These are phyloP conservation scores for Polydrusus cervinus DNA, from an alignment of 2,888 invertebrate genomes.

Conservation along the genomic window DNA sequence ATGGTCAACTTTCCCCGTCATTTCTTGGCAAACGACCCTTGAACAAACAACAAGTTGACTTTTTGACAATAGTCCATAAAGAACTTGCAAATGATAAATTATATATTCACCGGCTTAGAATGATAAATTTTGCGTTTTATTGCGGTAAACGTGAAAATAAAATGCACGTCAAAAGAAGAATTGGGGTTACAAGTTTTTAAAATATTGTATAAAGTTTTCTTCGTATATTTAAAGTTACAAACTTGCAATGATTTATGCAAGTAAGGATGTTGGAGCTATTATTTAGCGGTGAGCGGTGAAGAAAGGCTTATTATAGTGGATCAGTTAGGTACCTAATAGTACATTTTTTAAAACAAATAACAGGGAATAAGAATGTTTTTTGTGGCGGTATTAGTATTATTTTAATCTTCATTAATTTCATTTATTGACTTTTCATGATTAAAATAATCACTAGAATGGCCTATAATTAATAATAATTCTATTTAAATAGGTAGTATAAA, in stretches of 20 bases:
- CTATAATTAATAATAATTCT: too few relatives aligned
- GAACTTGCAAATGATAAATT: slow-evolving; percentile 18
- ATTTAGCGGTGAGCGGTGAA: too few relatives aligned
- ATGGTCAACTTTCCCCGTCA: not conserved
- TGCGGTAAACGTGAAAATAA: slow-evolving; percentile 5
- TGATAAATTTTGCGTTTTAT: slow-evolving; percentile 12
- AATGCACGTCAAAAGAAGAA: not conserved
- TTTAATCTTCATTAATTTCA: too few relatives aligned
- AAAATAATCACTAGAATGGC: too few relatives aligned
- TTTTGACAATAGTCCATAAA: slow-evolving; percentile 21
- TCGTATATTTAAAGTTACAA: not conserved
- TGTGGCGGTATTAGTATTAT: too few relatives aligned
- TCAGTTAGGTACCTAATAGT: too few relatives aligned
- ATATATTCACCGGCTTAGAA: not conserved
- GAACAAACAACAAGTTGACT: slow-evolving; percentile 18
- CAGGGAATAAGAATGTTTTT: too few relatives aligned
- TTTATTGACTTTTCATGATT: too few relatives aligned
- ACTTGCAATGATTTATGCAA: not conserved
- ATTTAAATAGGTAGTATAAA: too few relatives aligned
- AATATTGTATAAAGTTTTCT: slow-evolving; percentile 9
- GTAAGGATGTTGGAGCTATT: too few relatives aligned
- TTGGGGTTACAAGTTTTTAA: not conserved
- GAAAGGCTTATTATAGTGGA: too few relatives aligned
- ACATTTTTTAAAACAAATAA: too few relatives aligned
- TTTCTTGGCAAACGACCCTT: slow-evolving; percentile 13